Percentiles rank a stretch among this genome's conserved stretches.
Conservation (phyloP, 2,113 vertebrate genomes). For the Chroicocephalus ridibundus region DNA sequence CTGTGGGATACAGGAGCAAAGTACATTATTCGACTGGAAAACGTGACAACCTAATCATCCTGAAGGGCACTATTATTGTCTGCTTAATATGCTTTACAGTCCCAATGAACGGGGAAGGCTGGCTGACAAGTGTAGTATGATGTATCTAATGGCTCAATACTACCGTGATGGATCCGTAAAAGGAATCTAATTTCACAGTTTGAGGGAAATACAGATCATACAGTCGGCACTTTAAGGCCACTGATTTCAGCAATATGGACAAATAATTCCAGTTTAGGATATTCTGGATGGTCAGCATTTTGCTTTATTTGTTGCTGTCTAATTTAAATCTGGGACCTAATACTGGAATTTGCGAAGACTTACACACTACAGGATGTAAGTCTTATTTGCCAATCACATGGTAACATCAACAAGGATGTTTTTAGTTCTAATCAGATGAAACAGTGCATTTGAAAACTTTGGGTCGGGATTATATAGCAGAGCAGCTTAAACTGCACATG, state of each 20-base stretch:
- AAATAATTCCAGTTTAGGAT: not conserved
- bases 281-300: not conserved
- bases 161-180: slow-evolving; percentile 29
- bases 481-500: not conserved
- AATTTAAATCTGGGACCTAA: not conserved
- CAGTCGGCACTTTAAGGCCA: not conserved
- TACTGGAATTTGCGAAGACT: not conserved
- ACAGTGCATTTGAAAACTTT: not conserved
- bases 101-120: not conserved
- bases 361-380: not conserved
- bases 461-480: not conserved
- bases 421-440: not conserved
- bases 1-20: not conserved
- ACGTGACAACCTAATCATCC: slow-evolving; percentile 33
- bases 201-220: slow-evolving; percentile 24
- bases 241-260: not conserved
- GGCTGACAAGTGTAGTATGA: slow-evolving; percentile 46
- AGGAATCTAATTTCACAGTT: slow-evolving; percentile 46
- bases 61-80: slow-evolving; percentile 50
- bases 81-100: slow-evolving; percentile 57
- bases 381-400: not conserved
- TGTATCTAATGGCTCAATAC: slow-evolving; percentile 51
- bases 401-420: not conserved
- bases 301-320: not conserved
- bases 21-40: not conserved